phyloP scores from a whole-genome alignment of 2,113 vertebrate species.

The Antechinus flavipes region DNA sequence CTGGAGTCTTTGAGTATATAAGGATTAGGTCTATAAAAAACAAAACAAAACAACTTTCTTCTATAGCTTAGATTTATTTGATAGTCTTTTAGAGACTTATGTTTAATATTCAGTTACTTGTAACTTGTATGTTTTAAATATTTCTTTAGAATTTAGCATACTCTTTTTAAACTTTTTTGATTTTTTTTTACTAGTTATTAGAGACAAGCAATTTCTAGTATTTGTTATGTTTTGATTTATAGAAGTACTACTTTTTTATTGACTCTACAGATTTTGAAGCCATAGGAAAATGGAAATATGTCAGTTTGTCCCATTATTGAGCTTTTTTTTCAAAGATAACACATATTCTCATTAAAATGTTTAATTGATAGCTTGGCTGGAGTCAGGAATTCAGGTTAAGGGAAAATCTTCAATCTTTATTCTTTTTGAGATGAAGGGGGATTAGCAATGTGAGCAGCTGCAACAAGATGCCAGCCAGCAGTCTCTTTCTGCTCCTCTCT shows the following conservation, averaged over 20 bases:
- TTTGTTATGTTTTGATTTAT: conserved; percentile 70
- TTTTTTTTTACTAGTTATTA: conserved; percentile 55
- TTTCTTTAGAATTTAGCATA: background rate
- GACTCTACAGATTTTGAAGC: conserved; percentile 70
- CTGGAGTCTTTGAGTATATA: background rate
- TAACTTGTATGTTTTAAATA: background rate
- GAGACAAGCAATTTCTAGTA: conserved; percentile 72
- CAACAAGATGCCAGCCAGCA: too few relatives aligned
- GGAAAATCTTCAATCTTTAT: too few relatives aligned
- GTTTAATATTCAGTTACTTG: too few relatives aligned
- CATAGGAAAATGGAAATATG: conserved; percentile 66
- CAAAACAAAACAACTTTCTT: background rate
- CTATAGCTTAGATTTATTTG: background rate
- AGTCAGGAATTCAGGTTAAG: too few relatives aligned
- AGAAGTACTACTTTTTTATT: conserved; percentile 51
- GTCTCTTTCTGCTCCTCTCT: too few relatives aligned
- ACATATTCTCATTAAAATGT: conserved; percentile 23
- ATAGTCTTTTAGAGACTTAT: background rate
- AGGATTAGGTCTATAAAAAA: background rate
- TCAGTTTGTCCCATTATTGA: conserved; percentile 53
- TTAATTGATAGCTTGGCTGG: conserved; percentile 10
- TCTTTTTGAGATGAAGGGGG: too few relatives aligned
- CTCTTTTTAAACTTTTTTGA: background rate
- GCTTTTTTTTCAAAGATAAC: conserved; percentile 6
- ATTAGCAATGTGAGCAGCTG: too few relatives aligned